Evolutionary conservation across 2,113 vertebrate species (phyloP).

Genomic region (Rhinopomastus cyanomelas): DNA sequence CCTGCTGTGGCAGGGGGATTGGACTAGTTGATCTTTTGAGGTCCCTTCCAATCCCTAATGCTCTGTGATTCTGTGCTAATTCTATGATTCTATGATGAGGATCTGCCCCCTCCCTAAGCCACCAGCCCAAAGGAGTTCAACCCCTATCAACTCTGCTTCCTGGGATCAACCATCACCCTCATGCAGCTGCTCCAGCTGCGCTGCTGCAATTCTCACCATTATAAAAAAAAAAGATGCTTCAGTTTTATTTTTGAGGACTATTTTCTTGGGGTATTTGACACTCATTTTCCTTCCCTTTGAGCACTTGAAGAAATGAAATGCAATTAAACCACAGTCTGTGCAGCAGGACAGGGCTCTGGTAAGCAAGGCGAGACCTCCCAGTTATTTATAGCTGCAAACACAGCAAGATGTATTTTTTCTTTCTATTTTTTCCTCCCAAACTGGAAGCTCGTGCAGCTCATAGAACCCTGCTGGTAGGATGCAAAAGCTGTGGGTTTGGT

Average conservation of each 20-base stretch:
- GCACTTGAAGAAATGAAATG: not conserved
- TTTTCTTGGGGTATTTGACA: not conserved
- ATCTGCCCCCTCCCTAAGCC: too few species aligned
- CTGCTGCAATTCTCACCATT: not conserved
- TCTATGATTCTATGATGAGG: too few species aligned
- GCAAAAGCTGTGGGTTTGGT: not conserved
- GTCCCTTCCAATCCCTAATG: too few species aligned
- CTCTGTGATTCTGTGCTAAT: too few species aligned
- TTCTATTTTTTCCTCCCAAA: not conserved
- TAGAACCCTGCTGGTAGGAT: not conserved
- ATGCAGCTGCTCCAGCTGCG: not conserved
- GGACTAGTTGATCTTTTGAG: too few species aligned
- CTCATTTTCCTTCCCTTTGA: not conserved
- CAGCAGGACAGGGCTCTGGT: not conserved
- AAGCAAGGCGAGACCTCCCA: not conserved
- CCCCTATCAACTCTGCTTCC: not conserved
- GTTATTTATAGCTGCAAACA: not conserved
- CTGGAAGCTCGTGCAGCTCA: not conserved
- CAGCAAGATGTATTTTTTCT: not conserved
- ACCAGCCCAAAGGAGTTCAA: too few species aligned
- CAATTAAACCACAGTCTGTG: not conserved
- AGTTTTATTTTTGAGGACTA: not conserved
- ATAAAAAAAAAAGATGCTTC: not conserved
- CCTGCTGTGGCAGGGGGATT: too few species aligned
- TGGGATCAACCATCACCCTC: not conserved